Evolutionary conservation across 1,140 invertebrate species (phyloP).

Genomic region (Cataglyphis hispanica): DNA sequence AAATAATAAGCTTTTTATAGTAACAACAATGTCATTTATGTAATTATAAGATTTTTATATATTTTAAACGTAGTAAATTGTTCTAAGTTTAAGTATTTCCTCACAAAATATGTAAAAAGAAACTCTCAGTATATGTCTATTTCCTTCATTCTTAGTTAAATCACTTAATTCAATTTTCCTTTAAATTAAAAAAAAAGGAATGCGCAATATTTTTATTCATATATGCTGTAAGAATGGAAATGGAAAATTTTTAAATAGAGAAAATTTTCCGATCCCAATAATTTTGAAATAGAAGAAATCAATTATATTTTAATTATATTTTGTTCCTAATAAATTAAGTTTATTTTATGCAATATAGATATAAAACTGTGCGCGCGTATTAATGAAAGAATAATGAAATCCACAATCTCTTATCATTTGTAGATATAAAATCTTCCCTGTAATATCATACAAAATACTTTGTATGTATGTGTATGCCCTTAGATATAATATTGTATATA

Average conservation of each 20-base stretch:
- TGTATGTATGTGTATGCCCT: background rate
- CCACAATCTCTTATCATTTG: background rate
- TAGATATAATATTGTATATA: background rate
- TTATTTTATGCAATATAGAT: background rate
- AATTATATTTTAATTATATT: no score
- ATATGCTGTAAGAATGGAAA: no score
- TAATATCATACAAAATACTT: background rate
- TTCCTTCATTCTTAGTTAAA: no score
- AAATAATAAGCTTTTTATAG: conserved; percentile 15
- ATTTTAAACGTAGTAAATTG: background rate
- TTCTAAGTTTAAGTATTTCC: background rate
- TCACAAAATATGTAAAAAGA: background rate
- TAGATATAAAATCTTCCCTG: background rate
- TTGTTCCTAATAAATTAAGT: background rate
- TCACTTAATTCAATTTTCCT: no score
- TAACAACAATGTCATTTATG: background rate
- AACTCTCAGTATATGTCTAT: no score
- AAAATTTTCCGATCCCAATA: no score
- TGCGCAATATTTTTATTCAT: no score
- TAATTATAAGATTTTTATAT: background rate
- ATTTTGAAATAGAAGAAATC: no score
- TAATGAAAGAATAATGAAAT: conserved; percentile 4
- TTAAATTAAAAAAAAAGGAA: no score
- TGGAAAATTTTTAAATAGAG: no score
- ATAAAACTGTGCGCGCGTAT: background rate